Evolutionary conservation across 35 echinoderm and acorn worm genomes (phyloP), one percentile per base, ranked within the genome.

Genomic region (Ophioderma brevispina): DNA sequence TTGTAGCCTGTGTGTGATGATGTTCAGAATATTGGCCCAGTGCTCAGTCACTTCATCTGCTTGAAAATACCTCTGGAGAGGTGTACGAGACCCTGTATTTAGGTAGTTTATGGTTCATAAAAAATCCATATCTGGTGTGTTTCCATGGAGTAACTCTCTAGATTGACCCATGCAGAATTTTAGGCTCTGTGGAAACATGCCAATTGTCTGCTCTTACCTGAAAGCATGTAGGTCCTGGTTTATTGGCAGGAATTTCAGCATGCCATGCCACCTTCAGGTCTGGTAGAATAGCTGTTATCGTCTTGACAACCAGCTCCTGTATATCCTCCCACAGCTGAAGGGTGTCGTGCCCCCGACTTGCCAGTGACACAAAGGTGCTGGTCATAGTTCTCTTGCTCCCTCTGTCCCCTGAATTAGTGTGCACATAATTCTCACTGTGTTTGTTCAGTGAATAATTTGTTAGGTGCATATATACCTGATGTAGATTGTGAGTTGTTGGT

Each of bases 371-470:
- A 36, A 91, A 95, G 55, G 89, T 49, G 46, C 94, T 95, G 30
- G 39, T 92, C 85, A 92, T 88, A 0, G 94, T 95, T 0, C 94
- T 90, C 80, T 95, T 95, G 76, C 89, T 92, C 15, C 94, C 94
- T 36, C 86, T 75, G 64, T 91, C 94, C 30, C 75, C 77, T 8
- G 79, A 40, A 35, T 95, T 81, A 0, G 89, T 92, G 38, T 95
- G 94, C 37, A 95, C 80, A 49, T 80, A 95, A 25, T 43, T 85
- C 6, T 89, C 77, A 55, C 94, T 95, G 78, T 79, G 56, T 46
- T 92, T 95, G 46, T 95, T 95, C 30, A 95, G 85, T 1, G 94
- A 88, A 76, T 95, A 95, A 76, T 95, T 95, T 0, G 94, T 95
- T 18, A 95, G 35, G 32, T 95, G 94, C 94, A 95, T 95, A 76